Conservation (phyloP, 2,888 invertebrate species). For the Phlogophora meticulosa region DNA sequence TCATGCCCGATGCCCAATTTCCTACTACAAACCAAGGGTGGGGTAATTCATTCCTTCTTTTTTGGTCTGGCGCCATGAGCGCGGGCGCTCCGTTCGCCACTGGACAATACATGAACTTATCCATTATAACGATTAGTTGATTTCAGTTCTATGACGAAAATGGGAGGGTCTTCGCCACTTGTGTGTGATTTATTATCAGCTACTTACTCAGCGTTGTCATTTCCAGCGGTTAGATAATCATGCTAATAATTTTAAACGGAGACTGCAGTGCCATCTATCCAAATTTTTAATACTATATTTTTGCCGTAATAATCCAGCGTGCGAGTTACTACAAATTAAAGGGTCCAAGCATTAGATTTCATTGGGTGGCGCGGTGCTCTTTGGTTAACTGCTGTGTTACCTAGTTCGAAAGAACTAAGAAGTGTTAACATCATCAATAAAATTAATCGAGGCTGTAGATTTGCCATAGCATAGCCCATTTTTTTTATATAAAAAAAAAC, state of each 20-base stretch:
- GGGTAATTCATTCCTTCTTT: too few species aligned
- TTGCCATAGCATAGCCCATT: neutral
- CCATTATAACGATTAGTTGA: neutral
- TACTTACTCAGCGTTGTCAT: neutral
- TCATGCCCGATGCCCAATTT: too few species aligned
- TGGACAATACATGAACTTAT: neutral
- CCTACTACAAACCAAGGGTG: too few species aligned
- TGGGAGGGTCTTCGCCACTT: constrained; percentile 4
- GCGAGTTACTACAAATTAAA: too few species aligned
- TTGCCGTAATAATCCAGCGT: too few species aligned
- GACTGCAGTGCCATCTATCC: constrained; percentile 17
- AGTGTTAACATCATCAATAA: too few species aligned
- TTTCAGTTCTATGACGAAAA: constrained; percentile 6
- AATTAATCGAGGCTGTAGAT: neutral
- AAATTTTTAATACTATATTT: constrained; percentile 1
- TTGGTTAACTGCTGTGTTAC: too few species aligned
- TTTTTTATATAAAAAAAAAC: neutral
- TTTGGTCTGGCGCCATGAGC: too few species aligned
- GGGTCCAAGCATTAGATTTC: too few species aligned
- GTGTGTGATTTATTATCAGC: constrained; percentile 15
- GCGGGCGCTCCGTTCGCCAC: too few species aligned
- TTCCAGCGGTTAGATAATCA: neutral
- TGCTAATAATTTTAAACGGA: neutral
- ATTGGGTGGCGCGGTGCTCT: too few species aligned
- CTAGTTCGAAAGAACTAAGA: too few species aligned